These are phyloP conservation scores for Corythornis leucogaster DNA, from an alignment of 2,797 vertebrate genomes.

Conservation along the genomic window DNA sequence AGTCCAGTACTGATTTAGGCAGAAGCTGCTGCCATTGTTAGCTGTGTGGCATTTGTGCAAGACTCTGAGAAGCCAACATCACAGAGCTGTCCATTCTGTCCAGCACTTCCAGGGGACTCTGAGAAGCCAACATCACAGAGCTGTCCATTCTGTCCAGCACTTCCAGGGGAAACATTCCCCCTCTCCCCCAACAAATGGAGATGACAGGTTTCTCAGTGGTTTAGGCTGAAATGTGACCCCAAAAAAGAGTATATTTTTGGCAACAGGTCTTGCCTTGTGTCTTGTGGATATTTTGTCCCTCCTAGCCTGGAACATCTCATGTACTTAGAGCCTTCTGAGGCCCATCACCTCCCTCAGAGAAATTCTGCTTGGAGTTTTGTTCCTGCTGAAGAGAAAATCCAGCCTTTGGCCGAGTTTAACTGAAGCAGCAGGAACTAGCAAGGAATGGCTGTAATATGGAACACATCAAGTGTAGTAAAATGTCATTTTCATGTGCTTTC, in stretches of 20 bases:
- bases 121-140: constrained; percentile 8
- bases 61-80: not conserved
- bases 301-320: not conserved
- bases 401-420: not conserved
- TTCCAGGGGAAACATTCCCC: constrained; percentile 2
- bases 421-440: constrained; percentile 5
- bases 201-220: constrained; percentile 31
- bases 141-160: not conserved
- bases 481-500: constrained; percentile 29
- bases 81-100: constrained; percentile 33
- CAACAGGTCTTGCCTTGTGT: constrained; percentile 3
- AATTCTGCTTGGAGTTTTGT: not conserved
- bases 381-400: not conserved
- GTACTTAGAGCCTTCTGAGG: not conserved
- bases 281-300: not conserved
- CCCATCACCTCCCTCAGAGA: not conserved
- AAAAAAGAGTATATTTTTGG: constrained; percentile 1
- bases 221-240: constrained; percentile 2
- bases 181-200: not conserved
- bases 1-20: not conserved
- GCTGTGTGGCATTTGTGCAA: constrained; percentile 5
- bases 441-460: not conserved
- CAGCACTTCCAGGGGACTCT: constrained; percentile 12
- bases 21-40: not conserved
- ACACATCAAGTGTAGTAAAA: not conserved